Evolutionary conservation across 2,113 vertebrate species (phyloP).

Genomic region (Indri indri): DNA sequence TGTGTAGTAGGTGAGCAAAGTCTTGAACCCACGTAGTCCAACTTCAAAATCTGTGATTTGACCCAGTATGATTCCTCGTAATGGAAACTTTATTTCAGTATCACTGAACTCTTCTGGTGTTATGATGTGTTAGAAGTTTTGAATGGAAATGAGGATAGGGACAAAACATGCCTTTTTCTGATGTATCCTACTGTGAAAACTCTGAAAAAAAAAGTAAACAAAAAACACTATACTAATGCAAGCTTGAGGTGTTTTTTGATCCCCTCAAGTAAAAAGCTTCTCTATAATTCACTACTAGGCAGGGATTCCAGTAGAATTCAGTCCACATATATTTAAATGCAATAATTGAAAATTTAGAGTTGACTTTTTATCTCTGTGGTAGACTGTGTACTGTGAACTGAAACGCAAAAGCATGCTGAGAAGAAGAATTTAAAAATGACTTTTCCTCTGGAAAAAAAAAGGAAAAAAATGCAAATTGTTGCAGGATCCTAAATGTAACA

Average conservation of each 20-base stretch:
- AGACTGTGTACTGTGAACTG: not conserved
- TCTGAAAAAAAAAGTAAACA: not conserved
- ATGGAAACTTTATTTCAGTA: not conserved
- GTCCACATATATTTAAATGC: slow-evolving; percentile 25
- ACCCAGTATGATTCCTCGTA: not conserved
- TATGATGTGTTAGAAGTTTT: not conserved
- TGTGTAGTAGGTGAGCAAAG: not conserved
- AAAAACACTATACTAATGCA: not conserved
- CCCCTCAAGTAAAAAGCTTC: not conserved
- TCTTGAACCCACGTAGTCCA: not conserved
- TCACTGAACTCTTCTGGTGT: not conserved
- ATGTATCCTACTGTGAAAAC: not conserved
- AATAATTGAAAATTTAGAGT: slow-evolving; percentile 34
- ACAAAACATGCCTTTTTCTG: not conserved
- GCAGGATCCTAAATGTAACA: not conserved
- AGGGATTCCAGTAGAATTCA: slow-evolving; percentile 33
- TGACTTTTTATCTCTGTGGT: slow-evolving; percentile 42
- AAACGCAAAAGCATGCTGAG: not conserved
- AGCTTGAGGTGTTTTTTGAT: not conserved
- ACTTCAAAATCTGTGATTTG: not conserved
- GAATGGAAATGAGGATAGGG: not conserved
- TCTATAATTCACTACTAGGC: not conserved
- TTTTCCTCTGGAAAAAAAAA: not conserved
- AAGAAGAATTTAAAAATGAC: slow-evolving; percentile 24
- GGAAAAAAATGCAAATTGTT: slow-evolving; percentile 7